Conservation (phyloP, 2,888 invertebrate species). For the Lymantria dispar region DNA sequence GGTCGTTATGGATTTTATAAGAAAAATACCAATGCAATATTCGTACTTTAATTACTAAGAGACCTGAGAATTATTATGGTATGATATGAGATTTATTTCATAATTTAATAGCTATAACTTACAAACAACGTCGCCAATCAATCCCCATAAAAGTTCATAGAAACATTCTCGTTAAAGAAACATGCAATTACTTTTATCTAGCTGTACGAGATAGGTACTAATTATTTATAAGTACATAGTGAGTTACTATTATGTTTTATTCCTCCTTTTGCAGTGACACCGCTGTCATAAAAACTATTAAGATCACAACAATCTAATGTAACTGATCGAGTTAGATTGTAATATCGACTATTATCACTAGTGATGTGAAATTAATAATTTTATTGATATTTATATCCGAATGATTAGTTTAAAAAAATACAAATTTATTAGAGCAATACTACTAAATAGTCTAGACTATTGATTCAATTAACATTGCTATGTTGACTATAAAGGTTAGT, state of each 20-base stretch:
- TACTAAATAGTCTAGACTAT: no score
- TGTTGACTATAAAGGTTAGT: no score
- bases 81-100: constrained; percentile 5
- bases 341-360: constrained; percentile 55
- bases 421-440: no score
- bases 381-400: no score
- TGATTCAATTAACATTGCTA: no score
- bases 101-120: constrained; percentile 8
- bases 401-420: no score
- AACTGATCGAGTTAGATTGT: constrained; percentile 40
- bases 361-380: constrained; percentile 28
- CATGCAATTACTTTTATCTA: constrained; percentile 27
- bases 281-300: constrained; percentile 55
- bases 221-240: constrained; percentile 42
- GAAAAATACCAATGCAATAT: no score
- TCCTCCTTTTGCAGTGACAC: constrained; percentile 61
- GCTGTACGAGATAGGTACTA: constrained; percentile 17
- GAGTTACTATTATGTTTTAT: constrained; percentile 49
- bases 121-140: constrained; percentile 10
- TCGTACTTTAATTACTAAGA: neutral
- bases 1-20: no score
- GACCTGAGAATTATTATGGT: neutral
- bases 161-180: constrained; percentile 16
- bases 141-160: constrained; percentile 14
- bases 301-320: constrained; percentile 42